phyloP scores from a whole-genome alignment of 2,888 invertebrate genomes.

The Eupeodes luniger region DNA sequence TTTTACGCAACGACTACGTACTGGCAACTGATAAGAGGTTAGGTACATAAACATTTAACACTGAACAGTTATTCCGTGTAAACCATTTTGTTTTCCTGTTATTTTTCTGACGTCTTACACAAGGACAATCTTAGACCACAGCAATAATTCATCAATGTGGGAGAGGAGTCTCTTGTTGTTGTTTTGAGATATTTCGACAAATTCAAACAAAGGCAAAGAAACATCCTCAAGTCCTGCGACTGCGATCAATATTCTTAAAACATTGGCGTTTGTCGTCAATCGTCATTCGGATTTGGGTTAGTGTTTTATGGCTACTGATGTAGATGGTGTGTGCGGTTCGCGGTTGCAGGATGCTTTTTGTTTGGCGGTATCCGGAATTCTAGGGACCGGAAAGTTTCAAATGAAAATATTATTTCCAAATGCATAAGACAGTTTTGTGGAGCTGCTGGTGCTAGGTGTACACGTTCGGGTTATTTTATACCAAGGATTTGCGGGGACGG shows the following conservation, averaged over 20 bases:
- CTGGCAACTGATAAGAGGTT: too few relatives aligned
- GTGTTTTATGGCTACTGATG: background rate
- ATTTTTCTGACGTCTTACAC: conserved; percentile 5
- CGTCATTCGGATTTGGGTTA: background rate
- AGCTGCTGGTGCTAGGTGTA: background rate
- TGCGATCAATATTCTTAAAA: background rate
- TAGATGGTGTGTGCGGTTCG: conserved; percentile 2
- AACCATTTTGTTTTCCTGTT: conserved; percentile 2
- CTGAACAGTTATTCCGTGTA: background rate
- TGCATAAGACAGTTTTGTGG: conserved; percentile 33
- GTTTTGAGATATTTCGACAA: conserved; percentile 5
- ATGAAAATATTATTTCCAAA: conserved; percentile 55
- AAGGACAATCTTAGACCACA: conserved; percentile 36
- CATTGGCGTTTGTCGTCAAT: background rate
- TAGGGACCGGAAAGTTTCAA: conserved; percentile 39
- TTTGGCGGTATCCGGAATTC: conserved; percentile 21
- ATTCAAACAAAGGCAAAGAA: background rate
- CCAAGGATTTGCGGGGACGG: conserved; percentile 47
- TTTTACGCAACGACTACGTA: background rate
- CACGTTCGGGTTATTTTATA: background rate
- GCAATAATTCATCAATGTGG: conserved; percentile 47
- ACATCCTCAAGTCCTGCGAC: background rate
- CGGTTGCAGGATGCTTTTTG: background rate
- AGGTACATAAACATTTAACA: background rate
- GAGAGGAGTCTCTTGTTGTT: conserved; percentile 17